phyloP scores from a whole-genome alignment of 1,140 invertebrate species.

The Tachypleus tridentatus region DNA sequence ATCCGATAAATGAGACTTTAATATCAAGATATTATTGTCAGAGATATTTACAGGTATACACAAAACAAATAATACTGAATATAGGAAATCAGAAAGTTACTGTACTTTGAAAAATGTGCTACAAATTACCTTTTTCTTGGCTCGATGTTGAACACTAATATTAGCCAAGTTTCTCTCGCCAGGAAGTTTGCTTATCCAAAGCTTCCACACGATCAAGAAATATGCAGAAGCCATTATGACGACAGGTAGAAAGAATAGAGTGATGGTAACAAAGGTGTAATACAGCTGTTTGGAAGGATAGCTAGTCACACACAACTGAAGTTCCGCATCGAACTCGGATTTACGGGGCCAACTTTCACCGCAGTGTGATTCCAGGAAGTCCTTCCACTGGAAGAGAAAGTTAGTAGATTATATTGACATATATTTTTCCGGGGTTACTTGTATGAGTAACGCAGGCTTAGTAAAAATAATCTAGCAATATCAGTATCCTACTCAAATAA shows the following conservation, averaged over 20 bases:
- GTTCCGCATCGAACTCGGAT: conserved; percentile 16
- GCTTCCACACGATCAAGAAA: conserved; percentile 35
- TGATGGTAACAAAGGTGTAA: conserved; percentile 36
- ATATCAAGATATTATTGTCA: too few species aligned
- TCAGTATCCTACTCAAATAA: too few species aligned
- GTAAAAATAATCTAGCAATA: too few species aligned
- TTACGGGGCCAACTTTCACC: conserved; percentile 25
- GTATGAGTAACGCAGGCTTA: too few species aligned
- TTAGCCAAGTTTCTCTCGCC: conserved; percentile 27
- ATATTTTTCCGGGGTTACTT: too few species aligned
- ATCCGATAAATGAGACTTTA: too few species aligned
- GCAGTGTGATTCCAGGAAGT: conserved; percentile 21
- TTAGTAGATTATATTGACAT: too few species aligned
- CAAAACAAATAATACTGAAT: too few species aligned
- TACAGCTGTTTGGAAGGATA: conserved; percentile 30
- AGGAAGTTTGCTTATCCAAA: conserved; percentile 28
- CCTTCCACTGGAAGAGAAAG: conserved; percentile 21
- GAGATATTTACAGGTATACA: too few species aligned
- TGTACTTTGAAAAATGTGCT: too few species aligned
- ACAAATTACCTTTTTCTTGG: conserved; percentile 26
- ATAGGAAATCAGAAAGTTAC: too few species aligned
- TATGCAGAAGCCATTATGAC: conserved; percentile 39
- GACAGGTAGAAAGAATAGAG: conserved; percentile 40
- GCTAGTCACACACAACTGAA: conserved; percentile 18
- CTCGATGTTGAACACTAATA: conserved; percentile 21